A percentile compares a stretch with the other conserved stretches of the same genome.
phyloP scores from a whole-genome alignment of 2,888 invertebrate genomes.

The Elysia crispata region DNA sequence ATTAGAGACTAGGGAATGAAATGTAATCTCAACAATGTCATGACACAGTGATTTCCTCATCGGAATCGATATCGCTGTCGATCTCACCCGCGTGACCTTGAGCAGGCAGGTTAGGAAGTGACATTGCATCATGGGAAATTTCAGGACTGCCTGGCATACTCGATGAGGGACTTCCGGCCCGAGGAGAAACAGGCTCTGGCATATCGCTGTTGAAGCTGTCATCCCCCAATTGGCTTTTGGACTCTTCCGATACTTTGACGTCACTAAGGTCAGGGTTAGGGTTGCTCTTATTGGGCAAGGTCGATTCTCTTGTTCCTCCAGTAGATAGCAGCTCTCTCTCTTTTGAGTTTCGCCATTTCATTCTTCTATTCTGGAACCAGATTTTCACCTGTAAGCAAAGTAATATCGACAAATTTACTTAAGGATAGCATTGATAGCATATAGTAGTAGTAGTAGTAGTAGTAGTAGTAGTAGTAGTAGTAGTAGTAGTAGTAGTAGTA shows the following conservation, averaged over 20 bases:
- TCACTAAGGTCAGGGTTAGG: constrained; percentile 96
- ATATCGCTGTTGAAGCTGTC: constrained; percentile 51
- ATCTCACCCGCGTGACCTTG: constrained; percentile 38
- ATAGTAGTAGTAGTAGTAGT: no score
- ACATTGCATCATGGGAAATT: neutral
- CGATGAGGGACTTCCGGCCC: constrained; percentile 50
- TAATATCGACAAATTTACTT: neutral
- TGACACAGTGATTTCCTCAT: constrained; percentile 72
- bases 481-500: constrained; percentile 22
- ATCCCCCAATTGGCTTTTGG: constrained; percentile 47
- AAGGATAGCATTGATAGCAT: neutral
- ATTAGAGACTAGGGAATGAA: no score
- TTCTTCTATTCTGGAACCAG: constrained; percentile 97
- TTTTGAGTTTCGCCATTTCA: constrained; percentile 99
- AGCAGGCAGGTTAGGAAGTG: constrained; percentile 23
- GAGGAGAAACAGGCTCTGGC: constrained; percentile 49
- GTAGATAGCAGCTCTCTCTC: constrained; percentile 94
- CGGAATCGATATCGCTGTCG: constrained; percentile 64
- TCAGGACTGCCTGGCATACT: constrained; percentile 40
- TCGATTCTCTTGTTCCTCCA: constrained; percentile 95
- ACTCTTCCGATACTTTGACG: constrained; percentile 63
- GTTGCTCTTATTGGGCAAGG: constrained; percentile 96
- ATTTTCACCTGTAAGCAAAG: constrained; percentile 85
- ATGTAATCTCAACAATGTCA: constrained; percentile 31
- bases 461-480: constrained; percentile 16